Conservation (phyloP, 2,113 vertebrate species). For the Calyptomena viridis region DNA sequence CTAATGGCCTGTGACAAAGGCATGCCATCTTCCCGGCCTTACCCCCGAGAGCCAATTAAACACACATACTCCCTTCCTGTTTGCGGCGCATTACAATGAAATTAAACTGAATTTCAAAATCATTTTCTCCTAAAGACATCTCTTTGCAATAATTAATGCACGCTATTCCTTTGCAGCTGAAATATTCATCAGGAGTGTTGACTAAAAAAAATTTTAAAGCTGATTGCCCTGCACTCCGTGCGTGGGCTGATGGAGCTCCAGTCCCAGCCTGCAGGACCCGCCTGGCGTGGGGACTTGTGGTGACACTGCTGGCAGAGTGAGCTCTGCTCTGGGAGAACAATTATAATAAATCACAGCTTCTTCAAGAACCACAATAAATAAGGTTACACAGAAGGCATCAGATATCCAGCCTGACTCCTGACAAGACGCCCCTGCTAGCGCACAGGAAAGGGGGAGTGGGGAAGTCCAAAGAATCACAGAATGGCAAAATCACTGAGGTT, state of each 20-base stretch:
- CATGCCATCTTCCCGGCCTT: conserved; percentile 85
- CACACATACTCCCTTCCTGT: conserved; percentile 77
- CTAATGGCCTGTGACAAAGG: conserved; percentile 96
- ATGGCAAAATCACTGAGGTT: not conserved
- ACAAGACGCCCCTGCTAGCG: not conserved
- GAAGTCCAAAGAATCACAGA: not conserved
- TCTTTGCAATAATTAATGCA: conserved; percentile 79
- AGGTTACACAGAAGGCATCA: not conserved
- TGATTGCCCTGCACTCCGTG: not conserved
- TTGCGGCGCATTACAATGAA: conserved; percentile 74
- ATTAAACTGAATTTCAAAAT: conserved; percentile 78
- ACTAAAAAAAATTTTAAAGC: not conserved
- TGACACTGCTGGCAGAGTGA: not conserved
- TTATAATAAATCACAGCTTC: conserved; percentile 30
- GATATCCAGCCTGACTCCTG: not conserved
- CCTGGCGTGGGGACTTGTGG: not conserved
- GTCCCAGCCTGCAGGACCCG: not conserved
- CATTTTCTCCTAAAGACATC: conserved; percentile 78
- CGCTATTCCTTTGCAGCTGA: conserved; percentile 66
- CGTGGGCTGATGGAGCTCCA: not conserved
- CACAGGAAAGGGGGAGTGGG: accelerated
- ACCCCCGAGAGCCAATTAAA: conserved; percentile 91
- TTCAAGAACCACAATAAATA: not conserved
- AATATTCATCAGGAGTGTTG: conserved; percentile 51
- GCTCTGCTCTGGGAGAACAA: not conserved